Base-by-base conservation (phyloP, 2,113 vertebrate species). In the Prochilodus magdalenae region DNA sequence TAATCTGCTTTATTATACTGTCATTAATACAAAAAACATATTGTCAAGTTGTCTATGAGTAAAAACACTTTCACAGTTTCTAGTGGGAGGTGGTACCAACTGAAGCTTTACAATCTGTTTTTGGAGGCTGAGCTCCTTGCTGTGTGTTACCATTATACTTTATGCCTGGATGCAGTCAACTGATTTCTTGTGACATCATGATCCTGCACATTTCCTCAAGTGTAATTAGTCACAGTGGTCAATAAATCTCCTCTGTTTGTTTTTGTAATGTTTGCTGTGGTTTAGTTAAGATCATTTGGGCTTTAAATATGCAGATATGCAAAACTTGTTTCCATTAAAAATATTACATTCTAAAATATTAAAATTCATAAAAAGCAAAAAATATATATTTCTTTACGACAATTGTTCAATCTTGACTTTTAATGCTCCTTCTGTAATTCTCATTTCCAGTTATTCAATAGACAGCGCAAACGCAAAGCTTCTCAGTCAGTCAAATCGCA, bases 191-290 rank as follows among this genome's bases (percentile, higher is more conserved):
- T 88, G 90, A 87, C 88, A 88, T 77, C 82, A 88, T 76, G 88
- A 91, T 92, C 82, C 78, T 85, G 90, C 89, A 88, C 84, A 85
- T 90, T 89, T 84, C 84, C 81, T 53, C 80, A 69, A 79, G 84
- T 30, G 81, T 90, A 87, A 91, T 91, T 90, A 91, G 84, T 49
- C 57, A 69, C 76, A 65, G 69, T 66, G 87, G 80, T 89, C 78
- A 85, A 89, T 92, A 92, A 91, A 93, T 92, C 89, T 76, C 24
- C 13, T n/a, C 81, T 85, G 90, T 92, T 90, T 75, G 88, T 92
- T 89, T 87, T 85, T 82, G 29, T 22, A 78, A 71, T 83, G 83
- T 84, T 87, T 80, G 69, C 72, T 76, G 77, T 84, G 80, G 85
- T 87, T 84, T 86, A 70, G 84, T 81, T 44, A 26, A 55, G 70